Conservation (phyloP, 2,888 invertebrate genomes). For the Hemistola chrysoprasaria region DNA sequence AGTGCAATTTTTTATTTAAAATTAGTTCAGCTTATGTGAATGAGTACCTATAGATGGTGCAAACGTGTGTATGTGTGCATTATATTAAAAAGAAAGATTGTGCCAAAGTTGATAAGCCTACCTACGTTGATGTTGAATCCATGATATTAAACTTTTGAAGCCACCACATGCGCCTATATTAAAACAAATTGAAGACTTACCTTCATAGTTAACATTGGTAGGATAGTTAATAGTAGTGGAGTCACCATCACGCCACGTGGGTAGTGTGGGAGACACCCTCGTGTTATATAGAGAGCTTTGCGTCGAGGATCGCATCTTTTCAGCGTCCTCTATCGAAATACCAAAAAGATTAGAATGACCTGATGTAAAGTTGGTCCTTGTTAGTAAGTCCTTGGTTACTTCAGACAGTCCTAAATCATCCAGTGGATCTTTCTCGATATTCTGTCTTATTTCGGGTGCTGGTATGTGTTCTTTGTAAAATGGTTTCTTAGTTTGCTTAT, state of each 20-base stretch:
- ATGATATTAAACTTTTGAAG: conserved; percentile 15
- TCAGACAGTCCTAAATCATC: too few species aligned
- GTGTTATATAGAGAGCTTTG: conserved; percentile 75
- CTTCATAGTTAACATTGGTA: conserved; percentile 60
- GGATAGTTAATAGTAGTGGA: conserved; percentile 72
- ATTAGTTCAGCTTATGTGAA: too few species aligned
- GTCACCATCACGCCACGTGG: conserved; percentile 71
- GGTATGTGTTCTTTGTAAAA: too few species aligned
- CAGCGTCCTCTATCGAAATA: conserved; percentile 83
- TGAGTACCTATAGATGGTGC: too few species aligned
- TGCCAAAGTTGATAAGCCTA: too few species aligned
- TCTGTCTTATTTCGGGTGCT: too few species aligned
- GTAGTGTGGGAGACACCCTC: conserved; percentile 85
- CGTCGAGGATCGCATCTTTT: conserved; percentile 74
- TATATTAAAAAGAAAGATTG: too few species aligned
- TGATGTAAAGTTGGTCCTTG: conserved; percentile 76
- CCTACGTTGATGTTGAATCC: conserved; percentile 2
- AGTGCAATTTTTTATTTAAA: too few species aligned
- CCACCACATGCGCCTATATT: conserved; percentile 39
- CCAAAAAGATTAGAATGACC: conserved; percentile 85
- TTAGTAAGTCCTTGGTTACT: conserved; percentile 6
- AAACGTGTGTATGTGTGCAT: too few species aligned
- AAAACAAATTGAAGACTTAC: conserved; percentile 49
- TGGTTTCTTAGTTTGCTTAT: too few species aligned
- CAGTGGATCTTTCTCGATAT: too few species aligned